phyloP scores from a whole-genome alignment of 1,140 invertebrate species.

The Drosophila insularis region DNA sequence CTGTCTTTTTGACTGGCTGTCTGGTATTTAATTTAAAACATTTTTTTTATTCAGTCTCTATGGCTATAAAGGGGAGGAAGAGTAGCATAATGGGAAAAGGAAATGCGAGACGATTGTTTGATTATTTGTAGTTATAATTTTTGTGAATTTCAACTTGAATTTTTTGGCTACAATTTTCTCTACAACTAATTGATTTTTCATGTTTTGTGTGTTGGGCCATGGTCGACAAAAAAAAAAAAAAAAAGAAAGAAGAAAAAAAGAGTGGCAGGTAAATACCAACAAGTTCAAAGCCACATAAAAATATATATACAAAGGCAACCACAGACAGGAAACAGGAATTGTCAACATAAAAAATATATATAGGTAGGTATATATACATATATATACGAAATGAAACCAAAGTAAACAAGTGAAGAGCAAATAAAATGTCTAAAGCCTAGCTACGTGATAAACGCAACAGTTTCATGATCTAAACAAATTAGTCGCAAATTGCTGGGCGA shows the following conservation, averaged over 20 bases:
- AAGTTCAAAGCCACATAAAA: slow-evolving; percentile 30
- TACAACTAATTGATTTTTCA: slow-evolving; percentile 63
- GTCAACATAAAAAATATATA: background rate
- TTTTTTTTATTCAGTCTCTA: slow-evolving; percentile 52
- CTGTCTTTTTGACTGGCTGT: slow-evolving; percentile 10
- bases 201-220: slow-evolving; percentile 19
- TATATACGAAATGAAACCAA: slow-evolving; percentile 2
- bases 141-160: background rate
- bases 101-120: slow-evolving; percentile 11
- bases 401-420: slow-evolving; percentile 36
- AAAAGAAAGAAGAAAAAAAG: background rate
- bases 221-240: background rate
- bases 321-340: slow-evolving; percentile 14
- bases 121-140: slow-evolving; percentile 29
- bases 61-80: slow-evolving; percentile 22
- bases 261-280: background rate
- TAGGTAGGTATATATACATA: too few relatives aligned
- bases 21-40: slow-evolving; percentile 73
- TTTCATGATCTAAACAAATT: slow-evolving; percentile 72
- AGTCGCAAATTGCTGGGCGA: slow-evolving; percentile 56
- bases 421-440: slow-evolving; percentile 35
- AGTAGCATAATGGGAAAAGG: background rate
- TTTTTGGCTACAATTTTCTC: background rate
- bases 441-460: slow-evolving; percentile 73
- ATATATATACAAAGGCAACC: background rate